A percentile compares a stretch with the other conserved stretches of the same genome.
Conservation (phyloP, 2,797 vertebrate genomes). For the Gephyroberyx darwinii region DNA sequence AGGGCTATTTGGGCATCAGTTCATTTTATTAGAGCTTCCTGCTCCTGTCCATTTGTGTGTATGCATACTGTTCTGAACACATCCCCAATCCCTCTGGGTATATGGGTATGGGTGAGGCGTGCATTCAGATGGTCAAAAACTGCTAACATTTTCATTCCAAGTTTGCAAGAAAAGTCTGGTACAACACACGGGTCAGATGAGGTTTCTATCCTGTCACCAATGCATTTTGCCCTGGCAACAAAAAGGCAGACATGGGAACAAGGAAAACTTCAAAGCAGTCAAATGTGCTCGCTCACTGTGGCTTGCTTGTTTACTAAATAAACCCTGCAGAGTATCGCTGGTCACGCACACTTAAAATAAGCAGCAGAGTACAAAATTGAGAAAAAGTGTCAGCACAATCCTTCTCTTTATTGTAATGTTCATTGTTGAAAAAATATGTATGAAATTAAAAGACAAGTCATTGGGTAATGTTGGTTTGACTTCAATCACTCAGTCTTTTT, state of each 20-base stretch:
- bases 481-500: conserved; percentile 19
- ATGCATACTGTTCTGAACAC: background rate
- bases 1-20: conserved; percentile 13
- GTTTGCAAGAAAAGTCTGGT: conserved; percentile 17
- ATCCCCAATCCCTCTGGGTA: background rate
- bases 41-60: background rate
- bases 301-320: conserved; percentile 2
- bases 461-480: conserved; percentile 18
- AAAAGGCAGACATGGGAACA: conserved; percentile 13
- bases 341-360: conserved; percentile 9
- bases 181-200: background rate
- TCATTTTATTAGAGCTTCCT: background rate
- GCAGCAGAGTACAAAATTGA: conserved; percentile 11
- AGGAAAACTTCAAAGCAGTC: background rate
- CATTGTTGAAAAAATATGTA: conserved; percentile 46
- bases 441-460: conserved; percentile 43
- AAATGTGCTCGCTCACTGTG: conserved; percentile 2
- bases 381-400: conserved; percentile 36
- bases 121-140: background rate
- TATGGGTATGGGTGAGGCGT: background rate
- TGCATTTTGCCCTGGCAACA: conserved; percentile 6
- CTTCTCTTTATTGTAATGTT: conserved; percentile 41
- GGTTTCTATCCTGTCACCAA: background rate
- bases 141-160: background rate
- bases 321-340: conserved; percentile 5